These are phyloP conservation scores for Caradrina kadenii DNA, from an alignment of 2,888 invertebrate species.

Conservation along the genomic window DNA sequence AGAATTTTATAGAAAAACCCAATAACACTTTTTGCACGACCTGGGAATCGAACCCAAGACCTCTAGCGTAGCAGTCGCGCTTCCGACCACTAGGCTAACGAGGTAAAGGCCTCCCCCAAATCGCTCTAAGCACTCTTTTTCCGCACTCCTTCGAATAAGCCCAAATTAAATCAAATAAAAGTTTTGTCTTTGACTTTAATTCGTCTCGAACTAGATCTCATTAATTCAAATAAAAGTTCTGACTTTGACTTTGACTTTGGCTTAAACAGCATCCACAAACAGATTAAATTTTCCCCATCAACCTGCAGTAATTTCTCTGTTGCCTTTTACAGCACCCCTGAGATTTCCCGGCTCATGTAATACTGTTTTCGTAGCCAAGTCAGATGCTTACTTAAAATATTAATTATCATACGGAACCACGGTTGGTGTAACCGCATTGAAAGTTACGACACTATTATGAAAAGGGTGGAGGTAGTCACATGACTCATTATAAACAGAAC, in stretches of 20 bases:
- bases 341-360: conserved; percentile 22
- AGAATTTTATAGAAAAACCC: too few relatives aligned
- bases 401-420: conserved; percentile 16
- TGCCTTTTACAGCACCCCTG: conserved; percentile 20
- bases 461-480: conserved; percentile 18
- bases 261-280: neutral
- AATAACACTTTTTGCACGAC: too few relatives aligned
- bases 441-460: conserved; percentile 30
- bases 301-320: conserved; percentile 13
- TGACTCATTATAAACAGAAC: conserved; percentile 22
- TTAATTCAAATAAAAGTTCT: neutral
- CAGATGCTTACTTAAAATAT: conserved; percentile 23
- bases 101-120: too few relatives aligned
- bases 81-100: too few relatives aligned
- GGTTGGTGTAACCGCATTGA: conserved; percentile 21
- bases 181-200: too few relatives aligned
- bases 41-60: too few relatives aligned
- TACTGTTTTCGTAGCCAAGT: conserved; percentile 20
- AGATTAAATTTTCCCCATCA: conserved; percentile 1
- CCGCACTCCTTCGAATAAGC: too few relatives aligned
- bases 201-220: too few relatives aligned
- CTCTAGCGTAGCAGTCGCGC: too few relatives aligned
- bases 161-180: too few relatives aligned
- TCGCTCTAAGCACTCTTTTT: too few relatives aligned
- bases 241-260: neutral